A percentile compares a stretch with the other conserved stretches of the same genome.
Evolutionary conservation across 1,140 invertebrate species (phyloP).

Genomic region (Dendrolimus kikuchii): DNA sequence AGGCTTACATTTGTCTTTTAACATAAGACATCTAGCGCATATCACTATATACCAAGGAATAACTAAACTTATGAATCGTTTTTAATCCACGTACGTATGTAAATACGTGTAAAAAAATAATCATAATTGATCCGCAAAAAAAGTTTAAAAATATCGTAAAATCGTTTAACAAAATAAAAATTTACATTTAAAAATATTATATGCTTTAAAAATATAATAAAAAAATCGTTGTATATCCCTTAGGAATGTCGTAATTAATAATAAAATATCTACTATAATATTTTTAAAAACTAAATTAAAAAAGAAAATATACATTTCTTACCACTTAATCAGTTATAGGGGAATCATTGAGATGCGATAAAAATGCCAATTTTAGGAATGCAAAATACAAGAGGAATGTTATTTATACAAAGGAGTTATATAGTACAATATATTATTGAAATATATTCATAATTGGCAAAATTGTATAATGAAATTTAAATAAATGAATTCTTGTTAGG

Average conservation of each 20-base stretch:
- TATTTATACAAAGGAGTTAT: slow-evolving; percentile 7
- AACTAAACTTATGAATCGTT: slow-evolving; percentile 9
- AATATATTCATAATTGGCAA: too few species aligned
- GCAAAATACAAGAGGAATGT: slow-evolving; percentile 38
- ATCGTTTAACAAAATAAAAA: slow-evolving; percentile 63
- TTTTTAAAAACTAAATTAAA: slow-evolving; percentile 40
- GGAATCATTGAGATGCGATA: slow-evolving; percentile 13
- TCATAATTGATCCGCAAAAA: slow-evolving; percentile 40
- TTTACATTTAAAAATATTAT: slow-evolving; percentile 54
- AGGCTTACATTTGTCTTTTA: slow-evolving; percentile 50
- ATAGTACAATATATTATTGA: neutral
- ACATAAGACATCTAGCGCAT: slow-evolving; percentile 42
- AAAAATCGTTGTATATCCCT: slow-evolving; percentile 53
- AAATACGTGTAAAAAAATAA: slow-evolving; percentile 35
- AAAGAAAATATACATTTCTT: slow-evolving; percentile 33
- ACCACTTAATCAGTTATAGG: slow-evolving; percentile 1
- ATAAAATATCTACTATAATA: slow-evolving; percentile 49
- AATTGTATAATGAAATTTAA: too few species aligned
- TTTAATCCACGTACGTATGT: slow-evolving; percentile 11
- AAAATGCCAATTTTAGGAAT: slow-evolving; percentile 44
- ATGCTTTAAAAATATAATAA: slow-evolving; percentile 39
- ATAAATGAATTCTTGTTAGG: too few species aligned
- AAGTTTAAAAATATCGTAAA: slow-evolving; percentile 42
- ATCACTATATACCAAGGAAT: slow-evolving; percentile 29
- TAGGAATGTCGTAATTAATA: slow-evolving; percentile 44